Percentiles rank a stretch among this genome's conserved stretches.
phyloP scores from a whole-genome alignment of 2,888 invertebrate species.

The Diogma glabrata region DNA sequence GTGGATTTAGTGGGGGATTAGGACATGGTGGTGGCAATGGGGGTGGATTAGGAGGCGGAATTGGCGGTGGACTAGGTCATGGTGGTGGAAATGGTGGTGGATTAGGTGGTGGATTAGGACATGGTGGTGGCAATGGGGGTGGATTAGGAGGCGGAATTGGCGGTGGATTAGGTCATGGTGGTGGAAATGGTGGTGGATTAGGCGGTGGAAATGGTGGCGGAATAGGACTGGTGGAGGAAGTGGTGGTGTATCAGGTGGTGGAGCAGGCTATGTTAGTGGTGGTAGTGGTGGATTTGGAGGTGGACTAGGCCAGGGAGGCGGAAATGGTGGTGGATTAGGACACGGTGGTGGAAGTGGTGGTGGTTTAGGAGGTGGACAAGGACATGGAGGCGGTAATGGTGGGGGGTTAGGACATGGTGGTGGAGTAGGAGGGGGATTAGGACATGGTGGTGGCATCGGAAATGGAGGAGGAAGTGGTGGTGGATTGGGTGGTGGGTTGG shows the following conservation, averaged over 20 bases:
- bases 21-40: neutral
- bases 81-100: neutral
- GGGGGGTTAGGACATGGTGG: slow-evolving; percentile 14
- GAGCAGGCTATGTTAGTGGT: slow-evolving; percentile 10
- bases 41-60: no score
- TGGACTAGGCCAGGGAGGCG: slow-evolving; percentile 11
- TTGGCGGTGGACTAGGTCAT: neutral
- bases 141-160: slow-evolving; percentile 3
- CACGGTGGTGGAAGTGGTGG: slow-evolving; percentile 9
- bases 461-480: neutral
- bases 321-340: slow-evolving; percentile 11
- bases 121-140: neutral
- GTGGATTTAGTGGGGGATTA: neutral
- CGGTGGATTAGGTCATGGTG: slow-evolving; percentile 1
- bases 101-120: neutral
- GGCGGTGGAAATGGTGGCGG: slow-evolving; percentile 7
- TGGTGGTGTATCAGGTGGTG: slow-evolving; percentile 10
- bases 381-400: neutral
- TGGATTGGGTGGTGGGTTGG: no score
- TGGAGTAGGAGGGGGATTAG: slow-evolving; percentile 13
- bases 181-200: slow-evolving; percentile 8
- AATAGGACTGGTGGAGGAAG: no score
- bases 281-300: slow-evolving; percentile 11
- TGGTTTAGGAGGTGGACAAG: slow-evolving; percentile 4
- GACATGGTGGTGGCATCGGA: neutral